These are phyloP conservation scores for Boulengerochromis microlepis DNA, from an alignment of 2,113 vertebrate genomes.

Conservation along the genomic window DNA sequence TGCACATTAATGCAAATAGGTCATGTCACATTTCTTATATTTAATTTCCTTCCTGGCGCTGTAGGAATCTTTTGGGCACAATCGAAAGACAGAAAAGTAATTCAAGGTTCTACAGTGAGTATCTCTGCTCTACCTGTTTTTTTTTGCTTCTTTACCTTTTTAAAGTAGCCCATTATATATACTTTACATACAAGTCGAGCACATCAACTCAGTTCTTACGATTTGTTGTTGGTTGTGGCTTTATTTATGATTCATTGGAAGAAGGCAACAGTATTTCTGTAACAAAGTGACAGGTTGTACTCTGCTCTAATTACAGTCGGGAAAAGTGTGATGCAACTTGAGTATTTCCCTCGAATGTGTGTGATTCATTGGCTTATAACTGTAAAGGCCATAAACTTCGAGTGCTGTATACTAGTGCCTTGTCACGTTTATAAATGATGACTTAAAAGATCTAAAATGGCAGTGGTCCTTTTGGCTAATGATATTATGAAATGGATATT, in stretches of 20 bases:
- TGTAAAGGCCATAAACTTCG: neutral
- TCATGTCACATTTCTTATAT: neutral
- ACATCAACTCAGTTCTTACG: neutral
- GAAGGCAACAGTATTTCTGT: neutral
- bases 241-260: neutral
- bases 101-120: slow-evolving; percentile 73
- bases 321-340: neutral
- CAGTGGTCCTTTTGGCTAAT: neutral
- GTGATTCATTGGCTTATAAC: slow-evolving; percentile 3
- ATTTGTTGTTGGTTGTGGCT: neutral
- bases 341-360: slow-evolving; percentile 26
- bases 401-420: neutral
- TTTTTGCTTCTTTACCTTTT: neutral
- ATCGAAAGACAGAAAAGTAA: slow-evolving; percentile 50
- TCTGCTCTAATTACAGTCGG: neutral
- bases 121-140: neutral
- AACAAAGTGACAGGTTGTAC: neutral
- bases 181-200: neutral
- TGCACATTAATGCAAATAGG: neutral
- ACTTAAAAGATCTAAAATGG: neutral
- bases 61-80: slow-evolving; percentile 47
- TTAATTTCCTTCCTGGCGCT: neutral
- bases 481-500: neutral
- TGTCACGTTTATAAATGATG: neutral
- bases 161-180: neutral